Base-by-base conservation (phyloP, 2,113 vertebrate species). In the Thunnus thynnus region DNA sequence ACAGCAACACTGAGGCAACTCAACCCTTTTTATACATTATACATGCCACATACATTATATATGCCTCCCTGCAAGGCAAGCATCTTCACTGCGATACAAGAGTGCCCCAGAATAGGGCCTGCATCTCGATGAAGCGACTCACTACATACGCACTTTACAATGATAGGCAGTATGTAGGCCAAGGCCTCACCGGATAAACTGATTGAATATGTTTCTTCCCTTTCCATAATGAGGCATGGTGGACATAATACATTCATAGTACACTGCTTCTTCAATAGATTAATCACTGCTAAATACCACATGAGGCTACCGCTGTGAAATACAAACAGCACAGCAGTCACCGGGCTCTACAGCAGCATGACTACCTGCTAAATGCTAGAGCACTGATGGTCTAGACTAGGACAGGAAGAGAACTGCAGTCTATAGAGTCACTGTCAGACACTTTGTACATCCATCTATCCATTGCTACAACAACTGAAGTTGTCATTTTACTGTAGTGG, bases 1-100 rank as follows among this genome's bases (percentile, higher is more conserved):
- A 65, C 81, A 82, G 86, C 78, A 88, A 82, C 83, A 63, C 87
- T 52, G 71, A 89, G 77, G 91, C 82, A 88, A 94, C 85, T 64
- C 89, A 71, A 91, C 61, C 84, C 89, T 78, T 92, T 88, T 88
- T 87, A 92, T 94, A 83, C 76, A 94, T 93, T 93, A 94, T 93
- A 92, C 86, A 94, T 94, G 79, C 27, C 81, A 72, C 82, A 92
- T 94, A 88, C 88, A 94, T 94, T 92, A 94, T 92, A 93, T 76
- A 94, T 94, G 89, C 64, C 83, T 88, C 77, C 88, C 85, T 89
- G 90, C 78, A 74, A 91, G 91, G 90, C 86, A 78, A 85, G 80
- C 86, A 72, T 84, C 90, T 90, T 85, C 87, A 60, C 82, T 76
- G 85, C 36, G 30, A 86, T 67, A 84, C 77, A 44, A 80, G 82